phyloP scores from a whole-genome alignment of 2,797 vertebrate species.

The Diplodus sargus region DNA sequence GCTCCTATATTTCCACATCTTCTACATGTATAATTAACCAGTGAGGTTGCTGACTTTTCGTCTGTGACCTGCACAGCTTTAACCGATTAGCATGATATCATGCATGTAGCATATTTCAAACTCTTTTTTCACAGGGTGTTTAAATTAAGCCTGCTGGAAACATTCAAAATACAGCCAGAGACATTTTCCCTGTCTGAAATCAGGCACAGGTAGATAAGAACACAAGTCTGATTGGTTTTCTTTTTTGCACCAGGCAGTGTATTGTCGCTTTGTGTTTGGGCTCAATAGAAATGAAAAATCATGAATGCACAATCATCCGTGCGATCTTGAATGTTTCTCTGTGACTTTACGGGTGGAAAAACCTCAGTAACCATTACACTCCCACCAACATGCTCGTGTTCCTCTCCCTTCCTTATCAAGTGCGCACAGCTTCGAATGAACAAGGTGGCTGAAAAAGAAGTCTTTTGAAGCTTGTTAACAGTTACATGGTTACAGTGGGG shows the following conservation, averaged over 20 bases:
- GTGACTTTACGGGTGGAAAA: not conserved
- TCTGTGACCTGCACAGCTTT: not conserved
- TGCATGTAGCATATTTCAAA: not conserved
- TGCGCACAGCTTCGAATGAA: conserved; percentile 10
- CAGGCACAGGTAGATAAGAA: not conserved
- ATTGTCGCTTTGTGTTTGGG: not conserved
- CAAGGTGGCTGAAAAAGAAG: not conserved
- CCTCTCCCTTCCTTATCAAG: not conserved
- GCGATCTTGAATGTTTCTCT: not conserved
- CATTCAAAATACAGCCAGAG: conserved; percentile 2
- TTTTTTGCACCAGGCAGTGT: not conserved
- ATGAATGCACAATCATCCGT: not conserved
- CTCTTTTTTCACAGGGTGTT: not conserved
- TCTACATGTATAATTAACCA: not conserved
- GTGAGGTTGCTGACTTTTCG: not conserved
- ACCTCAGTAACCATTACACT: not conserved
- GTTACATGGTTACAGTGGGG: conserved; percentile 14
- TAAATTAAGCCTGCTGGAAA: not conserved
- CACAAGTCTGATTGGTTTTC: not conserved
- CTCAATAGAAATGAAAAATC: not conserved
- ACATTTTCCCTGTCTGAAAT: not conserved
- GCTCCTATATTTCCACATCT: not conserved
- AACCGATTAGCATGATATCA: not conserved
- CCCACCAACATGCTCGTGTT: not conserved
- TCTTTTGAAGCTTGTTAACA: conserved; percentile 47